phyloP scores from a whole-genome alignment of 1,140 invertebrate genomes.

The Drepana arcuata region DNA sequence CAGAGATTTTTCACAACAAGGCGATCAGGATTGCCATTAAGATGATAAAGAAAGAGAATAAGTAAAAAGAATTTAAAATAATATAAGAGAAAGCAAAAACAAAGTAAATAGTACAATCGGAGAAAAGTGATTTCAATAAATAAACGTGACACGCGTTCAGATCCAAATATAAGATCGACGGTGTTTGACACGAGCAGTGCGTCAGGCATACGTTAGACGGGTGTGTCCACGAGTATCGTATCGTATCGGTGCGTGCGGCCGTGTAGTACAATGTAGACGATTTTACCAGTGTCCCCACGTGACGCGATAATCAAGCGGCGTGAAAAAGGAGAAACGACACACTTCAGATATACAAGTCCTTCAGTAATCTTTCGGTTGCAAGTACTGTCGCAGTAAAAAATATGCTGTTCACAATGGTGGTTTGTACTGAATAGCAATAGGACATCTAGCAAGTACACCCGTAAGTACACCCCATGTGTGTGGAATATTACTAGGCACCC shows the following conservation, averaged over 20 bases:
- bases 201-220: no score
- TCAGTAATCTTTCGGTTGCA: slow-evolving; percentile 16
- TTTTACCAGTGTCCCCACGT: slow-evolving; percentile 69
- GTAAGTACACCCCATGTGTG: no score
- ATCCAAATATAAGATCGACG: no score
- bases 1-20: no score
- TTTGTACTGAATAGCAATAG: no score
- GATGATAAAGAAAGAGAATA: background rate
- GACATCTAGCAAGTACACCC: no score
- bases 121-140: no score
- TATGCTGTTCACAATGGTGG: no score
- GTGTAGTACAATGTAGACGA: slow-evolving; percentile 39
- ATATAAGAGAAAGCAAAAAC: slow-evolving; percentile 3
- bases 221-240: no score
- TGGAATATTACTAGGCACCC: no score
- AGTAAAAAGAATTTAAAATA: background rate
- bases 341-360: slow-evolving; percentile 40
- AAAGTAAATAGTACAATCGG: slow-evolving; percentile 2
- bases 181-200: no score
- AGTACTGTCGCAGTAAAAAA: slow-evolving; percentile 15
- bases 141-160: no score
- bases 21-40: background rate
- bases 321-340: slow-evolving; percentile 65
- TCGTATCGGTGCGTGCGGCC: slow-evolving; percentile 21
- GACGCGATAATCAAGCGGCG: slow-evolving; percentile 67